Evolutionary conservation across 2,797 vertebrate genomes (phyloP).

Genomic region (Mormyrops attenuatus): DNA sequence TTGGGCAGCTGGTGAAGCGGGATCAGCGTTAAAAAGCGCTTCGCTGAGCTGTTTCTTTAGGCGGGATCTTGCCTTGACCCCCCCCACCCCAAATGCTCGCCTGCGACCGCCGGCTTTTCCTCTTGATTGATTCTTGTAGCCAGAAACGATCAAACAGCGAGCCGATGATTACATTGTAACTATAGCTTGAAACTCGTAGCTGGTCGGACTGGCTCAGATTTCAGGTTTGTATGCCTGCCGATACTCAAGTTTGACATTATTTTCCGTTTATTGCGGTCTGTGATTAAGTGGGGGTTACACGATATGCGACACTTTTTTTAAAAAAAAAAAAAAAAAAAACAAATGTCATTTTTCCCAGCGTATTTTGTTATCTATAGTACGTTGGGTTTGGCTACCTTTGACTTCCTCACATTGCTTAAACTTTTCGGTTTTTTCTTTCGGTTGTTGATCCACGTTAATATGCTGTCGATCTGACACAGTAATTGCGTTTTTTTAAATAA

Average conservation of each 20-base stretch:
- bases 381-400: background rate
- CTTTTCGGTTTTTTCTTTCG: background rate
- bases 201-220: background rate
- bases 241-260: background rate
- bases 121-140: background rate
- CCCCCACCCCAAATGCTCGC: background rate
- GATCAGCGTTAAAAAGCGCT: background rate
- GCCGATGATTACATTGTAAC: background rate
- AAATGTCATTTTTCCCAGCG: background rate
- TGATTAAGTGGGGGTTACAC: background rate
- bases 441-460: background rate
- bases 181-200: background rate
- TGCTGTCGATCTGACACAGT: background rate
- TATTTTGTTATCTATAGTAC: background rate
- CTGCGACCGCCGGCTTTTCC: background rate
- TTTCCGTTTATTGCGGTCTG: background rate
- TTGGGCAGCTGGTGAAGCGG: background rate
- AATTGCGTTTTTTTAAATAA: background rate
- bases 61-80: background rate
- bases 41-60: background rate
- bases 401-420: background rate
- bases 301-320: background rate
- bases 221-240: background rate
- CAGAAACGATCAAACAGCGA: background rate
- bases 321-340: background rate